Evolutionary conservation across 2,797 vertebrate genomes (phyloP).

Genomic region (Bothrops alternatus): DNA sequence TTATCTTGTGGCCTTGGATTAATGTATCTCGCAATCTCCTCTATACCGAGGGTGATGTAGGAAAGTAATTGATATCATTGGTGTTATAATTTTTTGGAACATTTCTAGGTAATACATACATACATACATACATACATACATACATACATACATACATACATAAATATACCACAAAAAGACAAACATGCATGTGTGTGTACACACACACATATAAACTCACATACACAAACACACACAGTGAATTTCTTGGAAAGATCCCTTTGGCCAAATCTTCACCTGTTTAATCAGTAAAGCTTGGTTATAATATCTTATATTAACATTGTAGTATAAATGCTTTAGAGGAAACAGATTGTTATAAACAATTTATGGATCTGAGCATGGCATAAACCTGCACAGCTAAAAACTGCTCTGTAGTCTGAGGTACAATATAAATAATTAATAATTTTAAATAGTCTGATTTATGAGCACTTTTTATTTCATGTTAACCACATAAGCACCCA

Average conservation of each 20-base stretch:
- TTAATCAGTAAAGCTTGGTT: not conserved
- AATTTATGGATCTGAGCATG: not conserved
- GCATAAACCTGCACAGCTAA: not conserved
- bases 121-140: not conserved
- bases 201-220: not conserved
- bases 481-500: not conserved
- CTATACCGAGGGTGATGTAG: not conserved
- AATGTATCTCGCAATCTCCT: not conserved
- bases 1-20: not conserved
- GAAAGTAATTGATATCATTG: not conserved
- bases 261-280: not conserved
- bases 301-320: not conserved
- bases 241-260: not conserved
- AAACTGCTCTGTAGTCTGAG: constrained; percentile 13
- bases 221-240: not conserved
- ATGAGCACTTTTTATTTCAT: constrained; percentile 1
- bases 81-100: not conserved
- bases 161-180: not conserved
- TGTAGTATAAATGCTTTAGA: constrained; percentile 18
- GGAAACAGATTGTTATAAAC: constrained; percentile 5
- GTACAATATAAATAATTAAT: constrained; percentile 31
- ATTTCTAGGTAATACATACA: not conserved
- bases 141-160: not conserved
- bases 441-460: constrained; percentile 16
- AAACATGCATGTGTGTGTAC: not conserved